Evolutionary conservation across 2,113 vertebrate species (phyloP), one percentile per base, ranked within the genome.

Genomic region (Uropsilus gracilis): DNA sequence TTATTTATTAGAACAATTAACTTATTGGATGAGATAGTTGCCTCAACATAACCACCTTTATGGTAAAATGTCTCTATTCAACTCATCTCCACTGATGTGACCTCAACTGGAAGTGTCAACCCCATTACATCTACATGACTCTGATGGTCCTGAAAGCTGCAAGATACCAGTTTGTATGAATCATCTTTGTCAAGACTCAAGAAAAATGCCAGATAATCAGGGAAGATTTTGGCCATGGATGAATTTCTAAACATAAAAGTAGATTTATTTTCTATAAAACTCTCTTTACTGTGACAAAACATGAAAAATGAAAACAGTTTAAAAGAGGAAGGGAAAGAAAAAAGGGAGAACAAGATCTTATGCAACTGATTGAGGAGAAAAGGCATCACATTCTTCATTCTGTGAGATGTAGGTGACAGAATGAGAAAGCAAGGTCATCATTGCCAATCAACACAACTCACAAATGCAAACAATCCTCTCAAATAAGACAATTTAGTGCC

Each of bases 201-300:
- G 72, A 28, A 91, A 90, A 90, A 80, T 50, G 48, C 16, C 30
- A 87, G n/a, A 28, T 11, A 72, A 69, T 82, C 57, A 88, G 72
- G 92, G 89, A 77, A 61, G 42, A 81, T 7, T 42, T 6, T 55
- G 30, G 61, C 59, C 11, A 72, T 4, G 46, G 53, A 20, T 71
- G 64, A 84, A 55, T 59, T 76, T 46, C 37, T 73, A 57, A 71
- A 77, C 61, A 46, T 44, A 73, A 63, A 72, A 14, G 46, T 61
- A 66, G 50, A 87, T 44, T 87, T 94, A 4, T 87, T 34, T 85
- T 59, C 20, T 39, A 66, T 55, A 42, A 26, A 95, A 77, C 71
- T 94, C 59, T 87, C 66, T 94, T 71, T 66, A 91, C n/a, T 37
- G 2, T 81, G 48, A 77, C 20, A 90, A 93, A 96, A 81, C 37